These are phyloP conservation scores for Coremacera marginata DNA, from an alignment of 2,888 invertebrate species.

Conservation along the genomic window DNA sequence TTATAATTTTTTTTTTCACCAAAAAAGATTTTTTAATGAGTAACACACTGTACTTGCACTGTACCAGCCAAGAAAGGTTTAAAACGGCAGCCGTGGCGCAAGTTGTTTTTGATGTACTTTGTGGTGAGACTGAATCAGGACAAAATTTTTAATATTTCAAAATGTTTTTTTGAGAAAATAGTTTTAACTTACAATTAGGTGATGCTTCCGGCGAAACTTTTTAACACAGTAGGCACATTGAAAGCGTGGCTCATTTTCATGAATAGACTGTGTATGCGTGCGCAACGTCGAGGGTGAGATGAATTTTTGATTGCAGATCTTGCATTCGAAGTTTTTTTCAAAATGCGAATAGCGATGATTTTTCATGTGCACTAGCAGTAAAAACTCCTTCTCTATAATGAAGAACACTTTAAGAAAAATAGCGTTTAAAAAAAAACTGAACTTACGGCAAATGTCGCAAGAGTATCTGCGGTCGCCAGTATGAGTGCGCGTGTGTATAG, in stretches of 20 bases:
- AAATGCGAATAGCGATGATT: constrained; percentile 58
- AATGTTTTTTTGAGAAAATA: background rate
- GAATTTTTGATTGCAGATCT: constrained; percentile 56
- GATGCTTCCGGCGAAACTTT: constrained; percentile 59
- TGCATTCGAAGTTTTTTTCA: constrained; percentile 54
- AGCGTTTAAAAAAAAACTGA: background rate
- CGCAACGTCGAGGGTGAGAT: constrained; percentile 56
- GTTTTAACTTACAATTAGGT: constrained; percentile 50
- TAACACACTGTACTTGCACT: too few relatives aligned
- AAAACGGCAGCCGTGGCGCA: too few relatives aligned
- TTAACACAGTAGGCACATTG: constrained; percentile 55
- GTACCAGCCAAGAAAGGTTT: too few relatives aligned
- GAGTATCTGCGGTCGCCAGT: constrained; percentile 55
- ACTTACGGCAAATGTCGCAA: constrained; percentile 58
- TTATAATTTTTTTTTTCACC: too few relatives aligned
- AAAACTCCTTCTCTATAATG: constrained; percentile 53
- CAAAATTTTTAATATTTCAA: constrained; percentile 13
- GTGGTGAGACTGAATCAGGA: constrained; percentile 51
- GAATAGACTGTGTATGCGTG: constrained; percentile 55
- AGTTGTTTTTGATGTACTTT: constrained; percentile 49
- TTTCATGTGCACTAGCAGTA: constrained; percentile 56
- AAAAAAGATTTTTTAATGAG: too few relatives aligned
- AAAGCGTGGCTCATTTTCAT: constrained; percentile 52
- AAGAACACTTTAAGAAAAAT: background rate
- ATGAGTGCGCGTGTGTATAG: constrained; percentile 54